Evolutionary conservation across 2,113 vertebrate genomes (phyloP).

Genomic region (Turdus rufiventris): DNA sequence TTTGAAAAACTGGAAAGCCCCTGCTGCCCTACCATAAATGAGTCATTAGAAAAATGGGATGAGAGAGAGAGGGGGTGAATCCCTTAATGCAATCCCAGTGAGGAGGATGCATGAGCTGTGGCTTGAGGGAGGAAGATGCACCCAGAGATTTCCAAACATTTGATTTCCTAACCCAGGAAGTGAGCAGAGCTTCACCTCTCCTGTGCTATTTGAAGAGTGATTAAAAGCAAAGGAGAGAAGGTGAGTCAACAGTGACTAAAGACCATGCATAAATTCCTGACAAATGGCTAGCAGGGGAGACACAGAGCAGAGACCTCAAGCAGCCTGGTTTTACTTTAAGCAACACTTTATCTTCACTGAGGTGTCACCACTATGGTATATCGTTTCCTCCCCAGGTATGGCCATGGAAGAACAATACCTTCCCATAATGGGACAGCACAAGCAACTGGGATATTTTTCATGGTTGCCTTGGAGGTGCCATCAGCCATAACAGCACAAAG

Average conservation of each 20-base stretch:
- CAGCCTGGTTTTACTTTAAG: neutral
- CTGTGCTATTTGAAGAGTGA: neutral
- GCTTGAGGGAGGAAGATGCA: neutral
- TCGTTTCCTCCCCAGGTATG: conserved; percentile 12
- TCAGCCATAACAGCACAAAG: neutral
- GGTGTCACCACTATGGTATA: neutral
- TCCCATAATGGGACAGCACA: neutral
- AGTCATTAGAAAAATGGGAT: neutral
- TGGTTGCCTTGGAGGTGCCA: neutral
- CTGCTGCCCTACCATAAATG: neutral
- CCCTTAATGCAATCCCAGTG: neutral
- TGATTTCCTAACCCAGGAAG: neutral
- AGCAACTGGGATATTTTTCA: neutral
- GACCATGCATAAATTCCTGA: conserved; percentile 41
- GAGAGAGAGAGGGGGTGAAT: neutral
- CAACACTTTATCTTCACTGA: conserved; percentile 1
- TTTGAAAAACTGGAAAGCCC: conserved; percentile 10
- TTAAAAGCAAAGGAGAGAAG: conserved; percentile 4
- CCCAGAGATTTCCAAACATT: neutral
- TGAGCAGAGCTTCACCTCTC: neutral
- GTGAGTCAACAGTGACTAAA: conserved; percentile 31
- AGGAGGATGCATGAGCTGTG: neutral
- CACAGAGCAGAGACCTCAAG: conserved; percentile 16
- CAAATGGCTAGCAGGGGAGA: neutral
- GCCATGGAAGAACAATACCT: neutral